Conservation (phyloP, 2,113 vertebrate species). For the Symphodus melops region DNA sequence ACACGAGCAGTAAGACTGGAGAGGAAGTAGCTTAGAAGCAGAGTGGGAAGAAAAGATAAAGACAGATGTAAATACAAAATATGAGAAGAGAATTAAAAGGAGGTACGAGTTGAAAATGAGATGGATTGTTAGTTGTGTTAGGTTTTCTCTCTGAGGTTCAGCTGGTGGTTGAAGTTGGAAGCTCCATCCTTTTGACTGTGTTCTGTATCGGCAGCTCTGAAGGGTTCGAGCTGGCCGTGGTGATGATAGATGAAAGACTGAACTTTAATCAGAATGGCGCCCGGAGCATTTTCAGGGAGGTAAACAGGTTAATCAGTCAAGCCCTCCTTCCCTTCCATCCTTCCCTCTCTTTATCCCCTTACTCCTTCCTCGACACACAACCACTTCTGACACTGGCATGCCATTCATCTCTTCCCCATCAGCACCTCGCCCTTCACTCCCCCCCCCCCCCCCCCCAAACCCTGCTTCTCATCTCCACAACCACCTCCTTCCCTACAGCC, state of each 20-base stretch:
- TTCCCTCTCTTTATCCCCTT: slow-evolving; percentile 58
- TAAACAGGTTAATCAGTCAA: slow-evolving; percentile 87
- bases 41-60: slow-evolving; percentile 43
- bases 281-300: slow-evolving; percentile 81
- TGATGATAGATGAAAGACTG: slow-evolving; percentile 84
- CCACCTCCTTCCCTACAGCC: slow-evolving; percentile 41
- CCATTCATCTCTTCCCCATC: slow-evolving; percentile 84
- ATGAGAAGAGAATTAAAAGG: slow-evolving; percentile 12
- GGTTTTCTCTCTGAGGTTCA: slow-evolving; percentile 44
- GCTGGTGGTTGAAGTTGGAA: slow-evolving; percentile 12
- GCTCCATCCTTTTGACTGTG: slow-evolving; percentile 34
- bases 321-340: slow-evolving; percentile 75
- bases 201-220: slow-evolving; percentile 64
- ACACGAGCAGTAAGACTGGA: slow-evolving; percentile 26
- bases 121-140: background rate
- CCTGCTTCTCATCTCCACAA: slow-evolving; percentile 31
- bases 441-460: slow-evolving; percentile 40
- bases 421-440: slow-evolving; percentile 62
- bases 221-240: slow-evolving; percentile 42
- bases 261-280: slow-evolving; percentile 86
- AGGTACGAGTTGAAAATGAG: slow-evolving; percentile 69
- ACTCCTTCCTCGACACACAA: slow-evolving; percentile 77
- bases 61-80: slow-evolving; percentile 28
- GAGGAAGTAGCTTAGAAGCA: slow-evolving; percentile 42
- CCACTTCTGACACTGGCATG: slow-evolving; percentile 77